A percentile compares a stretch with the other conserved stretches of the same genome.
Evolutionary conservation across 2,797 vertebrate genomes (phyloP).

Genomic region (Cuniculus paca): DNA sequence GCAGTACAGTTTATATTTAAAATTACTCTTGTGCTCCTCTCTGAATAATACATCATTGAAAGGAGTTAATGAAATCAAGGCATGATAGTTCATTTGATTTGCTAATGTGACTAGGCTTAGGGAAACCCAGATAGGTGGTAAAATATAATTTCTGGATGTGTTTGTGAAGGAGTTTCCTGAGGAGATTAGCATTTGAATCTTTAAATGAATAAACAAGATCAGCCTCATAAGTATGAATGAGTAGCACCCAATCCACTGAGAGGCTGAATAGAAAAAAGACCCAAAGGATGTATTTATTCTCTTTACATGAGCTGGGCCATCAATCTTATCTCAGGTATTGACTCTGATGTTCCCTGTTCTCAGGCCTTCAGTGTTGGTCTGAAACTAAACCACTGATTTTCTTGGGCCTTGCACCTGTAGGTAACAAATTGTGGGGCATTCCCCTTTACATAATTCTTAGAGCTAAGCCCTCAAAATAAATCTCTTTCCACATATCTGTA

Average conservation of each 20-base stretch:
- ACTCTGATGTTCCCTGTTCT: not conserved
- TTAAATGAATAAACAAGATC: not conserved
- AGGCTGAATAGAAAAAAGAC: not conserved
- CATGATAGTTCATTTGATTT: not conserved
- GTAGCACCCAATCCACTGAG: no score
- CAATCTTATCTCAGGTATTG: no score
- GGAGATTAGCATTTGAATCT: not conserved
- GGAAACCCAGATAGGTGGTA: not conserved
- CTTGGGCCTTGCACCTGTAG: not conserved
- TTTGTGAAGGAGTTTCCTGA: not conserved
- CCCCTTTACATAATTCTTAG: not conserved
- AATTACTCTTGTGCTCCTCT: not conserved
- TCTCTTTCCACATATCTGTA: not conserved
- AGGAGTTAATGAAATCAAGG: not conserved
- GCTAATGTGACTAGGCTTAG: not conserved
- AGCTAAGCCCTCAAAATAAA: not conserved
- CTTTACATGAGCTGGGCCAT: not conserved
- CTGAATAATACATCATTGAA: not conserved
- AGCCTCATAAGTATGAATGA: not conserved
- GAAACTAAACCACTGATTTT: not conserved
- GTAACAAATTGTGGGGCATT: not conserved
- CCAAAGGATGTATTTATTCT: not conserved
- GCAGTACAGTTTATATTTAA: not conserved
- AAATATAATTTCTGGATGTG: not conserved
- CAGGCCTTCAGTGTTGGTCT: not conserved